Base-by-base conservation (phyloP, 2,888 invertebrate species). In the Antitype chi region DNA sequence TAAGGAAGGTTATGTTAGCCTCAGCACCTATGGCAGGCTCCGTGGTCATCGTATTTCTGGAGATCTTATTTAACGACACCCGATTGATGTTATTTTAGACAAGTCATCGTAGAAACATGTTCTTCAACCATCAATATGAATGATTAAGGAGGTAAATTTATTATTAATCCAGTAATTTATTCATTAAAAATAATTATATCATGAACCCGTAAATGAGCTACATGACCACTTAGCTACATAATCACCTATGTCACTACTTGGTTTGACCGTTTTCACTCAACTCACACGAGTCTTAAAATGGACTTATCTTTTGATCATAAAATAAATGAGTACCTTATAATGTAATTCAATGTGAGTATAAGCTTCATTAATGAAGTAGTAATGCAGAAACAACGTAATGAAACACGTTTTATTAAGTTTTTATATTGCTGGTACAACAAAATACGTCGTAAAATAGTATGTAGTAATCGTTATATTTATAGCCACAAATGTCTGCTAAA, bases 331-430 rank as follows among this genome's bases (percentile, higher is more conserved):
- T n/a, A 49, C 9, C 7, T 47, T 32, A 55, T 68, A 25, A 59
- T 52, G 49, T 11, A 20, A 57, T 57, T 20, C 32, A 23, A 60
- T 43, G 20, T 47, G 6, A 38, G 38, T 38, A 28, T 15, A 63
- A n/a, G 47, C 64, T 81, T 53, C 4, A 55, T 74, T 70, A 28
- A 69, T 66, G 25, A 64, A 43, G 59, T 66, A 53, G n/a, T 74
- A 80, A 71, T 28, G 53, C 17, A 55, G 49, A 38, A 53, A 62
- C 53, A 59, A 32, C 38, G 28, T 20, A 75, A 63, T 78, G 2
- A 62, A 70, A 43, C n/a, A 20, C 3, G 38, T 23, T 60, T 68
- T 60, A 68, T 84, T 25, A 52, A 28, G 25, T 62, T 76, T 63
- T 64, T 55, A 15, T 73, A 74, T 59, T 59, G 6, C 47, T 25